phyloP scores from a whole-genome alignment of 2,888 invertebrate species.

The Synanthedon myopaeformis region DNA sequence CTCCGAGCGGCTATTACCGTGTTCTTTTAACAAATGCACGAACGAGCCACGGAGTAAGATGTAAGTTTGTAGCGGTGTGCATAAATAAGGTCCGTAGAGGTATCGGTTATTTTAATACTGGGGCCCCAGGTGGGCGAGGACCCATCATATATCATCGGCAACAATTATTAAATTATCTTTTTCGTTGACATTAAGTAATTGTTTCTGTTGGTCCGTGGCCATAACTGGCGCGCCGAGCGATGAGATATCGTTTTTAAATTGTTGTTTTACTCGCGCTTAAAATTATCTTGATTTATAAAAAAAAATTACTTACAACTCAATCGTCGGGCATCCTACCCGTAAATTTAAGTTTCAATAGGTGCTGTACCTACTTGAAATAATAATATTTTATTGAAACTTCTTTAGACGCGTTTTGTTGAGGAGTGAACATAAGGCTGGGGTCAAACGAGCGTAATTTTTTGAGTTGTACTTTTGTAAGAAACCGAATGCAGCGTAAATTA shows the following conservation, averaged over 20 bases:
- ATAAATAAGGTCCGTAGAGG: constrained; percentile 57
- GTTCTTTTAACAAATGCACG: constrained; percentile 69
- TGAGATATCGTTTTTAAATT: constrained; percentile 51
- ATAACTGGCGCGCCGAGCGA: constrained; percentile 41
- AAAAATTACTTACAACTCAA: no score
- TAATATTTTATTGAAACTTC: no score
- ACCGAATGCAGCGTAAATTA: no score
- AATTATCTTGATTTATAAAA: constrained; percentile 35
- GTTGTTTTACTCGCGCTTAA: constrained; percentile 31
- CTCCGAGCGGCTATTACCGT: constrained; percentile 62
- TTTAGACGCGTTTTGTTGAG: no score
- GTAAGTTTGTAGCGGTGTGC: constrained; percentile 54
- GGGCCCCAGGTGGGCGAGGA: constrained; percentile 60
- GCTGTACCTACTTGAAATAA: no score
- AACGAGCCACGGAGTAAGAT: constrained; percentile 54
- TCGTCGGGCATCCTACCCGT: no score
- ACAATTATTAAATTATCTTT: constrained; percentile 71
- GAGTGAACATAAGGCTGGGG: no score
- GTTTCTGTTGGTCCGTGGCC: constrained; percentile 45
- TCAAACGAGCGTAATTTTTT: no score
- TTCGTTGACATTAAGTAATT: constrained; percentile 70
- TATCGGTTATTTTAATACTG: constrained; percentile 62
- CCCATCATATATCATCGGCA: constrained; percentile 58
- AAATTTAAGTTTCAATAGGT: no score
- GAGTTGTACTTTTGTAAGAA: no score